These are phyloP conservation scores for Apeira syringaria DNA, from an alignment of 2,888 invertebrate species.

Conservation along the genomic window DNA sequence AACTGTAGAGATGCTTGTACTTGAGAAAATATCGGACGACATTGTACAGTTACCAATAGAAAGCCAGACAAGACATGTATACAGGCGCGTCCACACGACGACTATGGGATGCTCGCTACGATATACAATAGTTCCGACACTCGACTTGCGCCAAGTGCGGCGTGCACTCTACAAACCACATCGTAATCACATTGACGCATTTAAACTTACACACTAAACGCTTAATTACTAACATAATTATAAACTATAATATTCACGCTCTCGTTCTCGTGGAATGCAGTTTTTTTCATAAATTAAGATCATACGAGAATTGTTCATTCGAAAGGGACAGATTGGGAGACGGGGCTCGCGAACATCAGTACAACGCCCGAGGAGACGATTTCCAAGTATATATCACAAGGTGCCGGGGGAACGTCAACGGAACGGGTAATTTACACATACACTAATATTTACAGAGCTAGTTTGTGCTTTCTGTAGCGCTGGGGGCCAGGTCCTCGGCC, in stretches of 20 bases:
- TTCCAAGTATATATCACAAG: constrained; percentile 78
- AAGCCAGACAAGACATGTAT: constrained; percentile 75
- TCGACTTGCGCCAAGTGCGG: constrained; percentile 47
- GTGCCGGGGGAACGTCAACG: constrained; percentile 58
- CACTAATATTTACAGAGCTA: constrained; percentile 79
- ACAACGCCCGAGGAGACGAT: constrained; percentile 70
- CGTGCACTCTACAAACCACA: constrained; percentile 78
- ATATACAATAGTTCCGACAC: constrained; percentile 36
- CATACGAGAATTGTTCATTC: constrained; percentile 58
- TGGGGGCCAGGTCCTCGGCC: constrained; percentile 30
- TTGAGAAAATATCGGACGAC: constrained; percentile 63
- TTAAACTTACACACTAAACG: constrained; percentile 65
- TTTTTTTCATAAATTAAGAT: constrained; percentile 72
- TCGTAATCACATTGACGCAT: constrained; percentile 79
- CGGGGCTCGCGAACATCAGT: constrained; percentile 73
- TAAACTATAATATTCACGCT: constrained; percentile 68
- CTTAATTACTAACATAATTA: constrained; percentile 57
- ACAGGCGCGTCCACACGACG: constrained; percentile 70
- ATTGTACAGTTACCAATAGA: constrained; percentile 55
- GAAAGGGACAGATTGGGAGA: constrained; percentile 49
- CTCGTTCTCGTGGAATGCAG: constrained; percentile 77
- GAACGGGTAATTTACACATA: constrained; percentile 72
- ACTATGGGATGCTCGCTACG: constrained; percentile 71
- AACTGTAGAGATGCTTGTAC: constrained; percentile 69
- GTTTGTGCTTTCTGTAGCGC: constrained; percentile 72